A percentile compares a stretch with the other conserved stretches of the same genome.
These are phyloP conservation scores for Gracilinanus agilis DNA, from an alignment of 2,113 vertebrate genomes.

Conservation along the genomic window DNA sequence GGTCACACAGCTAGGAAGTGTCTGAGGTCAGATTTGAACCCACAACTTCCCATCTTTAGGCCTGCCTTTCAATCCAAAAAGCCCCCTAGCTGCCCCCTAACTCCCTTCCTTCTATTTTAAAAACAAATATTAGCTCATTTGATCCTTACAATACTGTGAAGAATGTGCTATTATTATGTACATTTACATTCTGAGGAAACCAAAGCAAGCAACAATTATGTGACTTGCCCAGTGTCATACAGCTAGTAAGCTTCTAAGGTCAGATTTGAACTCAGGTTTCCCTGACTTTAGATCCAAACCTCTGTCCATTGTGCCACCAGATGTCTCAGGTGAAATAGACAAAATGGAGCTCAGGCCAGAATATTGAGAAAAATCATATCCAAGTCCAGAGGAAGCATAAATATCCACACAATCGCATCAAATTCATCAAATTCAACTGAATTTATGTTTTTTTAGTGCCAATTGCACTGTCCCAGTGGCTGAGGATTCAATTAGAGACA, in stretches of 20 bases:
- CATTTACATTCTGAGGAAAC: too few relatives aligned
- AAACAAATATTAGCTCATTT: too few relatives aligned
- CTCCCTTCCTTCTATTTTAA: too few relatives aligned
- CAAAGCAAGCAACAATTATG: too few relatives aligned
- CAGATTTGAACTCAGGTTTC: neutral
- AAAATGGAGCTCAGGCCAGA: neutral
- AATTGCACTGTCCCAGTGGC: neutral
- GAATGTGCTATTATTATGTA: too few relatives aligned
- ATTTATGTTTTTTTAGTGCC: neutral
- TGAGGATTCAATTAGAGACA: neutral
- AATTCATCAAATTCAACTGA: neutral
- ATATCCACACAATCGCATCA: neutral
- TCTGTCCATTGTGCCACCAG: neutral
- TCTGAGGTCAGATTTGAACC: neutral
- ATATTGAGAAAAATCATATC: neutral
- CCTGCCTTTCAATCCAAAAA: too few relatives aligned
- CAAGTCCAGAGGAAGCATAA: neutral
- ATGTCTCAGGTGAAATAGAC: neutral
- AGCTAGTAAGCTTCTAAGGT: too few relatives aligned
- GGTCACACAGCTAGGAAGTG: neutral
- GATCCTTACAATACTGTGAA: too few relatives aligned
- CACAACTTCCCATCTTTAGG: too few relatives aligned
- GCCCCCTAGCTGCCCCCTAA: too few relatives aligned
- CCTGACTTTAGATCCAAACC: neutral
- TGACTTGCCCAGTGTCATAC: too few relatives aligned